These are phyloP conservation scores for Pachycephus smyrnensis DNA, from an alignment of 2,888 invertebrate genomes.

Conservation along the genomic window DNA sequence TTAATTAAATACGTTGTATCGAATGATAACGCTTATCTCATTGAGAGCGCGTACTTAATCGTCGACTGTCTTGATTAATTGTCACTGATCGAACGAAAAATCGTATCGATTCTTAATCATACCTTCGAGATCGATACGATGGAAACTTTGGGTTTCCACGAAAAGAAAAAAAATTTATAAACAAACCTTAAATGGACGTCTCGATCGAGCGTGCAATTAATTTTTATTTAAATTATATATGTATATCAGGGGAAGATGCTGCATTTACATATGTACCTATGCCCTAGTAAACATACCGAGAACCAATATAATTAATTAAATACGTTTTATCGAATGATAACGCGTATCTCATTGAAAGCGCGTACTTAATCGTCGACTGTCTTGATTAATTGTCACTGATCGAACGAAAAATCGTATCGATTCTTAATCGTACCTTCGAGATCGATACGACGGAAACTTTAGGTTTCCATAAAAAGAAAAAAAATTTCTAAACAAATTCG, in stretches of 20 bases:
- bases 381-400: too few relatives aligned
- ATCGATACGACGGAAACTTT: too few relatives aligned
- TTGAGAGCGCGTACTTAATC: background rate
- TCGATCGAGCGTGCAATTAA: background rate
- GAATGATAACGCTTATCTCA: background rate
- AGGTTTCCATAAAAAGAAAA: too few relatives aligned
- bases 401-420: too few relatives aligned
- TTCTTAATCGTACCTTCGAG: too few relatives aligned
- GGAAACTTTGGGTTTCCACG: too few relatives aligned
- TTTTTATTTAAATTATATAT: background rate
- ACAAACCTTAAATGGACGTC: background rate
- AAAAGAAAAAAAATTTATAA: too few relatives aligned
- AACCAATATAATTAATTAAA: background rate
- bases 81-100: too few relatives aligned
- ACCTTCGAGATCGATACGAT: too few relatives aligned
- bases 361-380: too few relatives aligned
- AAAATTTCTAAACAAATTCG: background rate
- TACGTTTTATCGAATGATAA: background rate
- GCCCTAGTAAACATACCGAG: background rate
- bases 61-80: too few relatives aligned
- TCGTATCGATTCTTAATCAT: too few relatives aligned
- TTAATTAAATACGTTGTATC: background rate
- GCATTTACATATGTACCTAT: background rate
- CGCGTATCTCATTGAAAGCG: background rate
- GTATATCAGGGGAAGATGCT: background rate